Conservation (phyloP, 2,113 vertebrate genomes). For the Parotia lawesii region DNA sequence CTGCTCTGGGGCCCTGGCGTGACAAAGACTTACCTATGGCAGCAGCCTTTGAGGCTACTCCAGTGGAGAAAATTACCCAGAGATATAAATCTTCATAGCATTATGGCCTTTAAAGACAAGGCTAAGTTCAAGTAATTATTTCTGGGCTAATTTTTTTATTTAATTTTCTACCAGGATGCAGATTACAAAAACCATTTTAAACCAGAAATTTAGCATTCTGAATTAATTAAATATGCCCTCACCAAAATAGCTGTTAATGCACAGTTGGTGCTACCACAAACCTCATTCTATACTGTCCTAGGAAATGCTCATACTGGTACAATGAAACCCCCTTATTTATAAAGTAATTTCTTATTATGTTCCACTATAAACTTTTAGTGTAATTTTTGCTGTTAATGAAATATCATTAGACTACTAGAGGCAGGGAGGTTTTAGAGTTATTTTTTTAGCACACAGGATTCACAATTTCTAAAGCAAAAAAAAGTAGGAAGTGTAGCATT, state of each 20-base stretch:
- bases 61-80: neutral
- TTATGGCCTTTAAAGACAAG: conserved; percentile 7
- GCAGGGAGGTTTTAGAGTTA: neutral
- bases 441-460: conserved; percentile 22
- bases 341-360: neutral
- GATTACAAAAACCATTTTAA: neutral
- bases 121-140: conserved; percentile 23
- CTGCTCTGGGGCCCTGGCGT: neutral
- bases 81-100: neutral
- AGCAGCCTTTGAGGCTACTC: neutral
- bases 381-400: neutral
- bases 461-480: neutral
- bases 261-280: neutral
- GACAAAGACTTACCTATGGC: neutral
- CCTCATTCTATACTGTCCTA: conserved; percentile 3
- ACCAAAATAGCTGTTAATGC: conserved; percentile 18
- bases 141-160: neutral
- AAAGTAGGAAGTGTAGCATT: neutral
- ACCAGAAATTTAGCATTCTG: neutral
- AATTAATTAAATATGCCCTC: conserved; percentile 10
- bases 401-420: neutral
- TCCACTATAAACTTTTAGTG: neutral
- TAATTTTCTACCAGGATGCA: conserved; percentile 19
- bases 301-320: neutral
- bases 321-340: neutral